phyloP scores from a whole-genome alignment of 2,797 vertebrate genomes.

The Etheostoma perlongum region DNA sequence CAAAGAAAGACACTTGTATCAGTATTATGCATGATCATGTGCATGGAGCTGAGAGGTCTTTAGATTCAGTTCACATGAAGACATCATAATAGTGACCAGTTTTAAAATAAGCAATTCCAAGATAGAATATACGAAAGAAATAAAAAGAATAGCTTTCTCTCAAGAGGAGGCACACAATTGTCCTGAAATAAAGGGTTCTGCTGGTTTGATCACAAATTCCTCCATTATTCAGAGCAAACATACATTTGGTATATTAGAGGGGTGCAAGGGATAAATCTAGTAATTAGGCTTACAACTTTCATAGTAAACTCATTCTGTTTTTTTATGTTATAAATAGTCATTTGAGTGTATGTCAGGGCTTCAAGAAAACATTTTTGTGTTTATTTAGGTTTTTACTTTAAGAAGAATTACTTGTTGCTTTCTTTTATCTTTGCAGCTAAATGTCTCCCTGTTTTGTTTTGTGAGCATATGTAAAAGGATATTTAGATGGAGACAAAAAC shows the following conservation, averaged over 20 bases:
- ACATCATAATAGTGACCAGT: not conserved
- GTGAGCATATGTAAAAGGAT: not conserved
- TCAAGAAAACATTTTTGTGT: not conserved
- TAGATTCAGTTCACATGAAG: conserved; percentile 4
- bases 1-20: not conserved
- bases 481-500: not conserved
- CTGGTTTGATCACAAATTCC: not conserved
- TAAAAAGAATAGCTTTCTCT: not conserved
- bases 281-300: not conserved
- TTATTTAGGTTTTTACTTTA: not conserved
- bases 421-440: not conserved
- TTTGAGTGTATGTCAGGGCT: not conserved
- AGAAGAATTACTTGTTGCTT: conserved; percentile 13
- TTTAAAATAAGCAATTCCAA: conserved; percentile 1
- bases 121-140: not conserved
- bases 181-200: not conserved
- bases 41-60: conserved; percentile 6
- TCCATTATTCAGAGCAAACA: conserved; percentile 4
- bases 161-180: not conserved
- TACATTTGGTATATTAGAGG: not conserved
- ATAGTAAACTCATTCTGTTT: not conserved
- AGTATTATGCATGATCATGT: conserved; percentile 23
- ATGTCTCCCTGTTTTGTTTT: not conserved
- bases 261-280: not conserved
- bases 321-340: not conserved